Evolutionary conservation across 2,888 invertebrate species (phyloP).

Genomic region (Seira musarum): DNA sequence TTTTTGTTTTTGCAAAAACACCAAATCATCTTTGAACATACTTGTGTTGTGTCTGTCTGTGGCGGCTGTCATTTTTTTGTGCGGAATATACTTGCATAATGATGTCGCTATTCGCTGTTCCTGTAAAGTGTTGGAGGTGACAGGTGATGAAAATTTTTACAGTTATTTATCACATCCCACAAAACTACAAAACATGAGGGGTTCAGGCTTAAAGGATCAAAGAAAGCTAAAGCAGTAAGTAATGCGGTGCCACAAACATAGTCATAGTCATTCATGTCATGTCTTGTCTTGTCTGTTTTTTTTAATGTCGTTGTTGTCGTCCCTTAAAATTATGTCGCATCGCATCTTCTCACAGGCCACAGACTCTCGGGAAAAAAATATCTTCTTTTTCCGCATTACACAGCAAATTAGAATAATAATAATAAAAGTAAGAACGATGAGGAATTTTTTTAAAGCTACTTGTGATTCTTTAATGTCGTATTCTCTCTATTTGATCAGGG

Average conservation of each 20-base stretch:
- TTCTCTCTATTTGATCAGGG: neutral
- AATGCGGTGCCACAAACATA: neutral
- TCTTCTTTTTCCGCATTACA: slow-evolving; percentile 12
- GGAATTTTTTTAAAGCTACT: slow-evolving; percentile 1
- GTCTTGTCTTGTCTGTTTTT: no score
- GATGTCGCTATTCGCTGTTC: neutral
- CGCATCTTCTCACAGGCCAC: neutral
- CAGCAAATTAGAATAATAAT: neutral
- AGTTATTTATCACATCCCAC: slow-evolving; percentile 22
- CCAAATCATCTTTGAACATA: neutral
- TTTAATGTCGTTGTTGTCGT: neutral
- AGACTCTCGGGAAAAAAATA: neutral
- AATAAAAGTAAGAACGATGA: neutral
- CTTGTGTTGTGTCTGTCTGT: neutral
- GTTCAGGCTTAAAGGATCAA: neutral
- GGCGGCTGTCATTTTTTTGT: slow-evolving; percentile 1
- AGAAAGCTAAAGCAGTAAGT: neutral
- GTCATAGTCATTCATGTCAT: no score
- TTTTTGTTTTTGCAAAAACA: neutral
- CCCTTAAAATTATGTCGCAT: slow-evolving; percentile 12
- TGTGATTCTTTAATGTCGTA: no score
- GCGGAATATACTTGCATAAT: slow-evolving; percentile 1
- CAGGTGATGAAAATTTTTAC: slow-evolving; percentile 16
- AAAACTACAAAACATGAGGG: neutral
- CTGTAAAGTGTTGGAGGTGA: slow-evolving; percentile 22